phyloP scores from a whole-genome alignment of 1,140 invertebrate genomes.

The Zaprionus inermis region DNA sequence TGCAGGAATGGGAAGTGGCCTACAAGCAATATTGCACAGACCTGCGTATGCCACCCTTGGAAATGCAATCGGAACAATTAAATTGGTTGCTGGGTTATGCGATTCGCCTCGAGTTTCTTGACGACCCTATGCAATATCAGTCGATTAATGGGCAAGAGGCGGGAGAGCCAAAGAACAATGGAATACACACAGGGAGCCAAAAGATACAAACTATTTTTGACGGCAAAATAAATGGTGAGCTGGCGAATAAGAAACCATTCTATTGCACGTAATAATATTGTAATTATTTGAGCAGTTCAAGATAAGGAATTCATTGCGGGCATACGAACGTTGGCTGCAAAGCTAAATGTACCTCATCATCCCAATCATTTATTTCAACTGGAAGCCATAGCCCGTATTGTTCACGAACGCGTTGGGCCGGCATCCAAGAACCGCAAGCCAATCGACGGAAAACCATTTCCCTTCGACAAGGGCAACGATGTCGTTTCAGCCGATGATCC shows the following conservation, averaged over 20 bases:
- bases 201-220: slow-evolving; percentile 65
- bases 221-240: slow-evolving; percentile 84
- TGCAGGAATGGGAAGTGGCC: slow-evolving; percentile 88
- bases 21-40: slow-evolving; percentile 92
- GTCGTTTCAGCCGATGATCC: slow-evolving; percentile 86
- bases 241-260: background rate
- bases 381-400: slow-evolving; percentile 89
- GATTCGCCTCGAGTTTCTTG: slow-evolving; percentile 92
- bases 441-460: slow-evolving; percentile 88
- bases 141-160: slow-evolving; percentile 87
- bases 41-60: slow-evolving; percentile 87
- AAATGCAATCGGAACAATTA: slow-evolving; percentile 87
- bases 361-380: slow-evolving; percentile 92
- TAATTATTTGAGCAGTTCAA: slow-evolving; percentile 87
- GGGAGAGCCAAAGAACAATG: slow-evolving; percentile 84
- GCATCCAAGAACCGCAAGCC: slow-evolving; percentile 88
- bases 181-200: slow-evolving; percentile 24
- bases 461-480: slow-evolving; percentile 85
- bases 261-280: slow-evolving; percentile 17
- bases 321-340: slow-evolving; percentile 90
- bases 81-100: slow-evolving; percentile 95
- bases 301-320: slow-evolving; percentile 93
- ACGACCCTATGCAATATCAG: slow-evolving; percentile 90
- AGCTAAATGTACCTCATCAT: slow-evolving; percentile 92
- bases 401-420: slow-evolving; percentile 88